phyloP scores from a whole-genome alignment of 2,797 vertebrate genomes.

The Syngnathus acus region DNA sequence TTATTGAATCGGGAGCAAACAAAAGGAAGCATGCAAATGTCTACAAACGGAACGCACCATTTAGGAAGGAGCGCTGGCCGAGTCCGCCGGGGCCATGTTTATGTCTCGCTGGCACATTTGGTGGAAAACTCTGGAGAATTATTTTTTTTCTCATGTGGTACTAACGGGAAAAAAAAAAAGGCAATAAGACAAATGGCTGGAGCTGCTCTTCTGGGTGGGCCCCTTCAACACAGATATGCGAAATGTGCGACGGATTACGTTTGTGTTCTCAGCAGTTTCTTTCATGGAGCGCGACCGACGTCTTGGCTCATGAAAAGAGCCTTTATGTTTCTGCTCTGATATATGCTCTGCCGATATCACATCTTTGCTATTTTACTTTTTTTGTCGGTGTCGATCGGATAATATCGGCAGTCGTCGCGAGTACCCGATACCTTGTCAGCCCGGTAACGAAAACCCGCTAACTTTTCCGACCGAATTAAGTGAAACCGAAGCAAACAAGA shows the following conservation, averaged over 20 bases:
- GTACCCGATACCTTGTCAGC: no score
- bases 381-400: no score
- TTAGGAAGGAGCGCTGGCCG: not conserved
- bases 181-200: conserved; percentile 46
- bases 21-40: conserved; percentile 12
- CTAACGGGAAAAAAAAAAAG: conserved; percentile 45
- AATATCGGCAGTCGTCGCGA: no score
- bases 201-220: conserved; percentile 67
- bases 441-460: no score
- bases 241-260: conserved; percentile 48
- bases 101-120: conserved; percentile 51
- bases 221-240: conserved; percentile 30
- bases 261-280: conserved; percentile 45
- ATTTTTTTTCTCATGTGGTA: conserved; percentile 55
- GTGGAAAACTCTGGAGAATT: conserved; percentile 67
- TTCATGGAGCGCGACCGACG: not conserved
- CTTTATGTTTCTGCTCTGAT: not conserved
- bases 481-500: no score
- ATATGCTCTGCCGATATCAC: not conserved
- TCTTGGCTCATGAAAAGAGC: not conserved
- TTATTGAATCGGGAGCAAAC: conserved; percentile 7
- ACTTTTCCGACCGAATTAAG: no score
- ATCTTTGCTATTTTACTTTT: not conserved
- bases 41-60: conserved; percentile 19
- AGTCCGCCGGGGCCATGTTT: no score